Conservation (phyloP, 2,797 vertebrate genomes). For the Eulemur rubriventer region DNA sequence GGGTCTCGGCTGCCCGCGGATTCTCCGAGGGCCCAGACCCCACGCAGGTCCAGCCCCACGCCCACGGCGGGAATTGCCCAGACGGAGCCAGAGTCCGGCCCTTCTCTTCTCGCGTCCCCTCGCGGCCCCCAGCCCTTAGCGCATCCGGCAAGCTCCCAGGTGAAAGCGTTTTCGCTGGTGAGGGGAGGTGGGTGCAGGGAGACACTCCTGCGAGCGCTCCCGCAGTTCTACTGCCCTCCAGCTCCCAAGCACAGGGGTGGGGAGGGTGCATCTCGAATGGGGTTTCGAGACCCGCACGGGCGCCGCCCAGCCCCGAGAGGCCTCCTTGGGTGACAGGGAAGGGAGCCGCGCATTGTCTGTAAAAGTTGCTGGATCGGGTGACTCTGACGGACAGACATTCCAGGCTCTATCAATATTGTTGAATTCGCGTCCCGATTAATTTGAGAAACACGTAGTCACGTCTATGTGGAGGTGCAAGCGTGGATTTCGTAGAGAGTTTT, state of each 20-base stretch:
- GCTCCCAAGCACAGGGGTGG: background rate
- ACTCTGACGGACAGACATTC: background rate
- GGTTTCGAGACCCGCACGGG: background rate
- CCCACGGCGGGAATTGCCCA: no score
- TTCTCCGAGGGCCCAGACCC: background rate
- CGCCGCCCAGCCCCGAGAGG: background rate
- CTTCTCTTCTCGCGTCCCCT: background rate
- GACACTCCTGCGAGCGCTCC: background rate
- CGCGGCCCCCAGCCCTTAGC: accelerated
- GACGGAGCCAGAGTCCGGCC: background rate
- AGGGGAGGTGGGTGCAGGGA: background rate
- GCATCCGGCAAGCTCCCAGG: background rate
- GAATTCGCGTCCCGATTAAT: background rate
- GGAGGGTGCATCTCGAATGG: background rate
- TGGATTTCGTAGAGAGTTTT: background rate
- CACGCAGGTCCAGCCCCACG: background rate
- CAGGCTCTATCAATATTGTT: background rate
- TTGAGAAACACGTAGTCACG: background rate
- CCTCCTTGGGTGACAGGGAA: background rate
- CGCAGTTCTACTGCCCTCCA: background rate
- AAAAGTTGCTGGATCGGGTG: background rate
- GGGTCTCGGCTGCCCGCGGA: background rate
- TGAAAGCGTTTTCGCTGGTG: background rate
- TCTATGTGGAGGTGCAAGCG: background rate
- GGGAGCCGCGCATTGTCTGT: accelerated